phyloP scores from a whole-genome alignment of 2,113 vertebrate species.

The Ondatra zibethicus region DNA sequence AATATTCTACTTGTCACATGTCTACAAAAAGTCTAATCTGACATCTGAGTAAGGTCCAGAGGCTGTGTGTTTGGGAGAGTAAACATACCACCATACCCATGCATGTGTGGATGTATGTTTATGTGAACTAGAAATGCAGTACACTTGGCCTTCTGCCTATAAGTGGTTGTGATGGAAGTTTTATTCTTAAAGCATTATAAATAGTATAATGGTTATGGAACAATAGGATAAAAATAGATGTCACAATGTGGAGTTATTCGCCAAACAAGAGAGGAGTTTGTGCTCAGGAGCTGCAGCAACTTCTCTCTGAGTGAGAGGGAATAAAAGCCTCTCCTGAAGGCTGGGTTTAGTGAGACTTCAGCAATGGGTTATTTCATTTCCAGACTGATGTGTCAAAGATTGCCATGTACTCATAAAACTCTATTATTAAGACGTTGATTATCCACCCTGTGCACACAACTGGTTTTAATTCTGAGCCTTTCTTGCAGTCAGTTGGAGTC shows the following conservation, averaged over 20 bases:
- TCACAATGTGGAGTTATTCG: constrained; percentile 5
- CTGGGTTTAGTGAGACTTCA: constrained; percentile 23
- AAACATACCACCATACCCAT: background rate
- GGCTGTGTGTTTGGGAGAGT: background rate
- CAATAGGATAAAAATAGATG: background rate
- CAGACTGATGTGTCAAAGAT: background rate
- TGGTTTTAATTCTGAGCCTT: background rate
- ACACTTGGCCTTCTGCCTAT: background rate
- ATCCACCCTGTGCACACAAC: background rate
- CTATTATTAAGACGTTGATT: background rate
- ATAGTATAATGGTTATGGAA: background rate
- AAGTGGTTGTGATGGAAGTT: background rate
- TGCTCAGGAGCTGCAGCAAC: background rate
- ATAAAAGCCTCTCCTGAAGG: background rate
- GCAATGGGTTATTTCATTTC: constrained; percentile 3
- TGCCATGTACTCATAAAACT: constrained; percentile 5
- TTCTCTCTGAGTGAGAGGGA: background rate
- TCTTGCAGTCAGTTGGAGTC: background rate
- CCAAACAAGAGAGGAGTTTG: background rate
- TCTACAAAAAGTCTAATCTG: background rate
- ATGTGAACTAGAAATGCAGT: background rate
- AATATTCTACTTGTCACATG: background rate
- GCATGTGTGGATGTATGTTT: background rate
- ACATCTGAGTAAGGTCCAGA: background rate
- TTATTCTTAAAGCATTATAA: background rate